Evolutionary conservation across 2,797 vertebrate genomes (phyloP).

Genomic region (Cryptoblepharus egeriae): DNA sequence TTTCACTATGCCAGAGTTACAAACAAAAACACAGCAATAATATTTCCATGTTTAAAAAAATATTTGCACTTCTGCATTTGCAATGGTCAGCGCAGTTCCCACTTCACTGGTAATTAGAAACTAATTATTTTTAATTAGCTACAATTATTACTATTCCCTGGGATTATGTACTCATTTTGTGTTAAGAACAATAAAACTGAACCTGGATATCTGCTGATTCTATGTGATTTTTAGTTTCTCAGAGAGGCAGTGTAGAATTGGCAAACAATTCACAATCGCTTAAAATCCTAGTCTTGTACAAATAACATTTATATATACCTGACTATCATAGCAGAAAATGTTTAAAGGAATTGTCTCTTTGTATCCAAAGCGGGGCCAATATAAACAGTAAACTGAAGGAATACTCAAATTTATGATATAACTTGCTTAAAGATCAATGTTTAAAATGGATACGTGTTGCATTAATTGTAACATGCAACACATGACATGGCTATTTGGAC

Average conservation of each 20-base stretch:
- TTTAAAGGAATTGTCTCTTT: slow-evolving; percentile 87
- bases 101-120: slow-evolving; percentile 72
- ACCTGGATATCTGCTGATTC: slow-evolving; percentile 39
- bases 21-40: slow-evolving; percentile 41
- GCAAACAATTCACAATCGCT: slow-evolving; percentile 74
- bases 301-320: slow-evolving; percentile 80
- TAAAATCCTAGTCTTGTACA: slow-evolving; percentile 83
- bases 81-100: slow-evolving; percentile 38
- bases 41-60: slow-evolving; percentile 45
- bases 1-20: slow-evolving; percentile 43
- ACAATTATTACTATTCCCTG: slow-evolving; percentile 59
- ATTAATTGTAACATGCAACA: slow-evolving; percentile 75
- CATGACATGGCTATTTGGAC: slow-evolving; percentile 74
- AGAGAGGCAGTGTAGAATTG: slow-evolving; percentile 65
- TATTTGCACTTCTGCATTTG: not conserved
- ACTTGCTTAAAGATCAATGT: slow-evolving; percentile 76
- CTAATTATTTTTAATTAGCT: slow-evolving; percentile 56
- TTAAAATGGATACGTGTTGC: slow-evolving; percentile 78
- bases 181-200: slow-evolving; percentile 65
- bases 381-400: slow-evolving; percentile 75
- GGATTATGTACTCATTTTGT: slow-evolving; percentile 72
- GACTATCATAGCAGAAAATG: slow-evolving; percentile 72
- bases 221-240: slow-evolving; percentile 60
- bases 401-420: slow-evolving; percentile 76
- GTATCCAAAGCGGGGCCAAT: slow-evolving; percentile 83